These are phyloP conservation scores for Phataginus tetradactyla DNA, from an alignment of 2,797 vertebrate species.

Conservation along the genomic window DNA sequence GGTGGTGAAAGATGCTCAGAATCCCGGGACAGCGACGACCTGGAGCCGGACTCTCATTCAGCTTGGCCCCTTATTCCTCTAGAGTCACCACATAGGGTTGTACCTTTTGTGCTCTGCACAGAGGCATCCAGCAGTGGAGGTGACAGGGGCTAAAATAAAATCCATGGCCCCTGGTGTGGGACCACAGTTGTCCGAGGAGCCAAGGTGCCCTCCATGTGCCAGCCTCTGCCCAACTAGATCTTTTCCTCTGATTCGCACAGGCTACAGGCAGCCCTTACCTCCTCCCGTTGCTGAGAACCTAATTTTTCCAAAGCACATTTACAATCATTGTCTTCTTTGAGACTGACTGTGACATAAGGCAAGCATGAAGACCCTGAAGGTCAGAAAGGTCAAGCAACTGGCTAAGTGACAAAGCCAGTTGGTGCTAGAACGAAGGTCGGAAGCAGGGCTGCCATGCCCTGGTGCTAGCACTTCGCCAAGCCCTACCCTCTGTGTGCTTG, in stretches of 20 bases:
- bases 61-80: not conserved
- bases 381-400: not conserved
- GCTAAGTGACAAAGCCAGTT: not conserved
- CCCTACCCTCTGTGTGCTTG: conserved; percentile 85
- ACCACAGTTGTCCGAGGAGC: not conserved
- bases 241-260: not conserved
- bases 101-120: not conserved
- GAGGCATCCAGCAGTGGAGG: not conserved
- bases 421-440: not conserved
- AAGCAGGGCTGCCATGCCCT: no score
- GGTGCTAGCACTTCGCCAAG: fast-evolving
- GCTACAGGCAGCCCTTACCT: not conserved
- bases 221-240: not conserved
- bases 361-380: not conserved
- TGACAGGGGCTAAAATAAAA: not conserved
- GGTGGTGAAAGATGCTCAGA: not conserved
- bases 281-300: not conserved
- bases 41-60: not conserved
- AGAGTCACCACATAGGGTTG: fast-evolving
- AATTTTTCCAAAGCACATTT: not conserved
- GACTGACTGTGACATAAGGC: not conserved
- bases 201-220: not conserved
- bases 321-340: not conserved
- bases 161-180: not conserved
- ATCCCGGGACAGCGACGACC: not conserved